Base-by-base conservation (phyloP, 1,140 invertebrate species). In the Aphelenchoides avenae region DNA sequence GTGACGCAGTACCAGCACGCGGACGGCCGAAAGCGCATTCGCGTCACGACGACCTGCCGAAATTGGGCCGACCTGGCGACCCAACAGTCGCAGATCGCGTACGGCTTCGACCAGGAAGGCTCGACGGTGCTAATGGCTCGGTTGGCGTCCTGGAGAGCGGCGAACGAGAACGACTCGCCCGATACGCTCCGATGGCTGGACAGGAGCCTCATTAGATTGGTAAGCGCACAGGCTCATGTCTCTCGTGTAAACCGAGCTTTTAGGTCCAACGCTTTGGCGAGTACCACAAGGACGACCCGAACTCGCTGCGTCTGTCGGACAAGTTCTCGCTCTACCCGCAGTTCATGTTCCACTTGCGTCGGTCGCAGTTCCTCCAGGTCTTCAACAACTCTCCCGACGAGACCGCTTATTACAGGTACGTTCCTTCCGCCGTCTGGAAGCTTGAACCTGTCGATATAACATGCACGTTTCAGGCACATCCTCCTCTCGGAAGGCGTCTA, bases 371-470 rank as follows among this genome's bases (percentile, higher is more conserved):
- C 81, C 83, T 99, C 59, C 95, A 99, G 84, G 94, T 99, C n/a
- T 99, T 99, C 79, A 99, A 99, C 79, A 99, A 99, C 82, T 96
- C 91, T 46, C 95, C 95, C 0, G 95, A 99, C 81, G 95, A 99
- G 84, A 98, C 95, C 26, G 92, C 91, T 52, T 99, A 94, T 81
- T 99, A 99, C 77, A 86, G 90, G 87, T 89, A 75, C 48, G 40
- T 36, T 4, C 52, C 6, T 43, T 49, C 5, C 33, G 6, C 30
- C 6, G 6, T 5, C 7, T 9, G 5, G 11, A 91, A 81, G 4
- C 22, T 13, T 36, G 18, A 36, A 36, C 34, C n/a, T 36, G 18
- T 6, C 18, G 15, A 18, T 43, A 15, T 43, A 7, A 20, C 7
- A 1, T 2, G 49, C 43, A 41, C 43, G 81, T 82, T n/a, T 31